Percentiles rank a stretch among this genome's conserved stretches.
Conservation (phyloP, 2,113 vertebrate genomes). For the Furnarius figulus region DNA sequence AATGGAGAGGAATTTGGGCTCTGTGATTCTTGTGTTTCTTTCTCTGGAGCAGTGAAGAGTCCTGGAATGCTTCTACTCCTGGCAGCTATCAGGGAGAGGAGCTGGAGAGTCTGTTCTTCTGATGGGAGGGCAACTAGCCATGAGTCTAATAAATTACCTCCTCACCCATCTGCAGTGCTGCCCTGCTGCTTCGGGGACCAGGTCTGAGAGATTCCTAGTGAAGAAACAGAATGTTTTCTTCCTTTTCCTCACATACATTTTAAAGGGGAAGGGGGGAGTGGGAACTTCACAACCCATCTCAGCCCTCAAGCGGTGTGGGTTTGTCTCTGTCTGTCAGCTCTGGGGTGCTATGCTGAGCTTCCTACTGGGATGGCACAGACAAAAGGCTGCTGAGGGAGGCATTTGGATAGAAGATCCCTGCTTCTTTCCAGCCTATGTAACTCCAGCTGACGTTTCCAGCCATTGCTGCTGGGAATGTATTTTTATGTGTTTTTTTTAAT, state of each 20-base stretch:
- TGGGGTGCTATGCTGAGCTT: background rate
- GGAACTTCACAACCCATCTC: background rate
- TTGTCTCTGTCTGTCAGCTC: constrained; percentile 3
- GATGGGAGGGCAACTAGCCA: background rate
- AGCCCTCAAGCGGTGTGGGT: background rate
- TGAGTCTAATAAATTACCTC: background rate
- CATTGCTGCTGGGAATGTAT: background rate
- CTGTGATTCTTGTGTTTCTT: background rate
- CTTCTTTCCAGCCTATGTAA: background rate
- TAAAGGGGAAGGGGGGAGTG: background rate
- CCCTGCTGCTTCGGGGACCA: background rate
- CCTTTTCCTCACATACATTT: background rate
- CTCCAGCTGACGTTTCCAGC: background rate
- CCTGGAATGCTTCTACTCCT: background rate
- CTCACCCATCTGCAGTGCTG: background rate
- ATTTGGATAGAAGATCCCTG: background rate
- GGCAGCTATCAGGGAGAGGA: background rate
- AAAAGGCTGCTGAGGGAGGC: constrained; percentile 11
- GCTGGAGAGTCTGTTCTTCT: background rate
- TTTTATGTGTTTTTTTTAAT: background rate
- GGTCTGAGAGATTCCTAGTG: background rate
- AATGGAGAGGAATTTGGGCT: background rate
- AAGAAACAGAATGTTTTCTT: background rate
- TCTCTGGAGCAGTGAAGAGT: background rate
- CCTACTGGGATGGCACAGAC: constrained; percentile 22